These are phyloP conservation scores for Drosophila nr. perissopoda DNA, from an alignment of 2,888 invertebrate species.

Conservation along the genomic window DNA sequence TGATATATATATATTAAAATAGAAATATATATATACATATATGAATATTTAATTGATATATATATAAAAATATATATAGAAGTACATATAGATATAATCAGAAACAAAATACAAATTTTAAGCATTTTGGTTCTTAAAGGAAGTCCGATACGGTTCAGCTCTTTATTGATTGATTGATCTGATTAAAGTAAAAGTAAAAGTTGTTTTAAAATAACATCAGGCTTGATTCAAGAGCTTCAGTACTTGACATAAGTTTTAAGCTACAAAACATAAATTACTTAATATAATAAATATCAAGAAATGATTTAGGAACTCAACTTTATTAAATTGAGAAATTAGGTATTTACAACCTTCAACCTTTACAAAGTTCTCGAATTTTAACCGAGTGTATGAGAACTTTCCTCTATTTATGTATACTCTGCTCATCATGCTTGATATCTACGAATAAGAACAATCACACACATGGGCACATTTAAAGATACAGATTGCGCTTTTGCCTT, in stretches of 20 bases:
- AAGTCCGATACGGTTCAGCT: too few relatives aligned
- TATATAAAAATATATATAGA: fast-evolving
- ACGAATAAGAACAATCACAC: neutral
- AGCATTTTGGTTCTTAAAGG: too few relatives aligned
- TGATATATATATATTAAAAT: neutral
- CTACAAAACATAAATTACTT: too few relatives aligned
- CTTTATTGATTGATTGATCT: too few relatives aligned
- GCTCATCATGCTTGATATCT: neutral
- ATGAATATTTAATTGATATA: neutral
- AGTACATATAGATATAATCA: neutral
- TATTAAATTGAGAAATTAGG: neutral
- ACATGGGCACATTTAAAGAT: neutral
- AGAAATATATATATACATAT: neutral
- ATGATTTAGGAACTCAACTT: too few relatives aligned
- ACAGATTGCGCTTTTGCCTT: conserved; percentile 11
- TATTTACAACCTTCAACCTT: neutral
- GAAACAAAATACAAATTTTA: too few relatives aligned
- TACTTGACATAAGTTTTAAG: too few relatives aligned
- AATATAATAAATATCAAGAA: too few relatives aligned
- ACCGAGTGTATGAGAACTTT: neutral
- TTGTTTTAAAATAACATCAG: too few relatives aligned
- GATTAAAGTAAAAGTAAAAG: too few relatives aligned
- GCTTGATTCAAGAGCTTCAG: too few relatives aligned
- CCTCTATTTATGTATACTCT: neutral
- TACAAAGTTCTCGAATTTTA: neutral